These are phyloP conservation scores for Syrrhaptes paradoxus DNA, from an alignment of 2,113 vertebrate genomes.

Conservation along the genomic window DNA sequence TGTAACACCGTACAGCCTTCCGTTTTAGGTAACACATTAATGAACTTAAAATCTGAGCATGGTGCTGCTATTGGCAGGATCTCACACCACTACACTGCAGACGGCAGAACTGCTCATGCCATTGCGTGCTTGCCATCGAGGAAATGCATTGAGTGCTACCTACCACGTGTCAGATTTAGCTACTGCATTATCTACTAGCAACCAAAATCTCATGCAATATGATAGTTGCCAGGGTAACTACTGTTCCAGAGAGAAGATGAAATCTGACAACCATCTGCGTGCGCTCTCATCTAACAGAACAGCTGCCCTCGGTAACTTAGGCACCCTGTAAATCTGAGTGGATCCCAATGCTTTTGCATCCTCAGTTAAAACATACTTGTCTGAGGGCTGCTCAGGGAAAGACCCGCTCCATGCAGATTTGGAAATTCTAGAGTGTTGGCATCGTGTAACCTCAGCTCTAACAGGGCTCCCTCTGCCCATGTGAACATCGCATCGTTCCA, in stretches of 20 bases:
- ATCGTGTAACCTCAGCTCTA: rapidly evolving
- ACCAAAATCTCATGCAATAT: background rate
- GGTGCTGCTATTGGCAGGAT: background rate
- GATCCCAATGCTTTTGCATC: background rate
- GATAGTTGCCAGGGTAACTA: conserved; percentile 64
- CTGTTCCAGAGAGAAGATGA: background rate
- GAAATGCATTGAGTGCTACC: rapidly evolving
- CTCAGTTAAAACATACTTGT: background rate
- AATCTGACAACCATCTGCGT: background rate
- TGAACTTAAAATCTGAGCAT: background rate
- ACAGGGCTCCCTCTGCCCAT: background rate
- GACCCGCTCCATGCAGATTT: background rate
- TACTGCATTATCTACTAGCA: background rate
- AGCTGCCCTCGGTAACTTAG: background rate
- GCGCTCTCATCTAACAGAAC: background rate
- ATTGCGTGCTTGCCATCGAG: background rate
- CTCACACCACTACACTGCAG: background rate
- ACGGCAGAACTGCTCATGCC: background rate
- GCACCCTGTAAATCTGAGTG: background rate
- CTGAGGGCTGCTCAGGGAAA: background rate
- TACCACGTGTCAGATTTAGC: background rate
- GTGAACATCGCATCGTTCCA: background rate
- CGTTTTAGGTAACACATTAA: background rate
- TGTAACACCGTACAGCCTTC: background rate
- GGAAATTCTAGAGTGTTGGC: background rate